Evolutionary conservation across 2,113 vertebrate species (phyloP).

Genomic region (Haemorhous mexicanus): DNA sequence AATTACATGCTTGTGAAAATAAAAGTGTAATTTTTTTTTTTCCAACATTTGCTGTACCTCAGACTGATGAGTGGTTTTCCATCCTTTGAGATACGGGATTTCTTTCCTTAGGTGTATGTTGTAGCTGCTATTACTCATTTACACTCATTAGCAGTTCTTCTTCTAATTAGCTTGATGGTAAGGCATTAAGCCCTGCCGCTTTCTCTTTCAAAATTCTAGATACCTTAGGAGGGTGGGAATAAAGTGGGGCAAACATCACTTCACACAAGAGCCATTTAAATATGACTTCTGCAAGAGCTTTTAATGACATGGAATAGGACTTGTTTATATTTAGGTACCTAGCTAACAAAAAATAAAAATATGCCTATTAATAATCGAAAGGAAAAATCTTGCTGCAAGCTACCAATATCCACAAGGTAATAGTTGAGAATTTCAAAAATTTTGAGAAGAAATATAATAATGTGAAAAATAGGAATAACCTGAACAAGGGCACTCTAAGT

Average conservation of each 20-base stretch:
- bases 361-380: neutral
- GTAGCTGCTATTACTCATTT: conserved; percentile 30
- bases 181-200: conserved; percentile 14
- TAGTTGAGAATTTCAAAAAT: neutral
- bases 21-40: neutral
- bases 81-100: neutral
- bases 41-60: rapidly evolving
- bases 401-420: neutral
- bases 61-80: neutral
- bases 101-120: conserved; percentile 28
- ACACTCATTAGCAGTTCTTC: conserved; percentile 37
- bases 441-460: neutral
- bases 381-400: neutral
- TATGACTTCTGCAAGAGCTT: neutral
- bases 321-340: neutral
- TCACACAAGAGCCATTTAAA: neutral
- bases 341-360: neutral
- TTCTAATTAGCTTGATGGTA: conserved; percentile 61
- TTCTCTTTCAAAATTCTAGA: neutral
- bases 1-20: neutral
- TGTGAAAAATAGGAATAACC: neutral
- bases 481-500: neutral
- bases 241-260: neutral
- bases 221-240: neutral
- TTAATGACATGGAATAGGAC: neutral